Evolutionary conservation across 2,113 vertebrate species (phyloP), one percentile per base, ranked within the genome.

Genomic region (Spizaetus ornatus): DNA sequence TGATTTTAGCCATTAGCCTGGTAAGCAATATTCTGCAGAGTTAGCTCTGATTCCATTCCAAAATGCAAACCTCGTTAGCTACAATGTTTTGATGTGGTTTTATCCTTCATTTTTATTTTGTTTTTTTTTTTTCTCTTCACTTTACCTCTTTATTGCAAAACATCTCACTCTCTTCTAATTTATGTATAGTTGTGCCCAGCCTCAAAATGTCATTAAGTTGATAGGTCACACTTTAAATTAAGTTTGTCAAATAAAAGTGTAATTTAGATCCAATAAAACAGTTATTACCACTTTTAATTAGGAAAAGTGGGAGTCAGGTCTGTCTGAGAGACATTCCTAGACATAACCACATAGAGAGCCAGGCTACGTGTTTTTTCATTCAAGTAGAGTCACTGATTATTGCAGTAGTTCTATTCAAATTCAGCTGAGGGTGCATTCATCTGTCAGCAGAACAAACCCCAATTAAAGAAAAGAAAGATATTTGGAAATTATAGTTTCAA

Each of bases 211-310:
- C 93, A 92, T 63, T n/a, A 76, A 98, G 96, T 94, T 97, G 96
- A 97, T 97, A 98, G 97, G 97, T 97, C 96, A 96, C 92, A 95
- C 93, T 97, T 97, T 96, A 97, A 97, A 98, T 98, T 97, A 97
- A 96, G 78, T 98, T 98, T 98, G 97, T 96, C 95, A 98, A 96
- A 98, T 98, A 97, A 96, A 97, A 97, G 95, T 96, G 97, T 97
- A 97, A 98, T 98, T 98, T 98, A 95, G 86, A 97, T 98, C 90
- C 94, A 96, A 96, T 98, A 97, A 97, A 97, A 97, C 61, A 93
- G 72, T 97, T 98, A 98, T 97, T 97, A 97, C 90, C 73, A 91
- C 92, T 95, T 97, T 98, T 98, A 98, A 98, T 98, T 98, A 97
- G 97, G 87, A 97, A 97, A 98, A 97, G 91, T 65, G 82, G 61